Base-by-base conservation (phyloP, 2,797 vertebrate species). In the Synanceia verrucosa region DNA sequence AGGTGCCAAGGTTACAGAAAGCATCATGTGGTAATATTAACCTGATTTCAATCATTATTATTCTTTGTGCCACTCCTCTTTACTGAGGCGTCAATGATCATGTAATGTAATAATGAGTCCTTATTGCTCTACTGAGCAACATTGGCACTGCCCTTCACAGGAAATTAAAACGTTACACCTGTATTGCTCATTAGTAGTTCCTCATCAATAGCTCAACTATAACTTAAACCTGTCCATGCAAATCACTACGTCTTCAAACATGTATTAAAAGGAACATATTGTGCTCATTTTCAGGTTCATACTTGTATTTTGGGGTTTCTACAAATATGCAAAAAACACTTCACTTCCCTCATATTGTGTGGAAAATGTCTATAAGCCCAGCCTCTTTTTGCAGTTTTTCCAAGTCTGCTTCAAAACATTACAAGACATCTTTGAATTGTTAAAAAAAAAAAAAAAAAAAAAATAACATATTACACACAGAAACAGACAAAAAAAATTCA, bases 31-130 rank as follows among this genome's bases (percentile, higher is more conserved):
- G 48, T 34, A 66, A 73, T 74, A 76, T 81, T 78, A 81, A 77
- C 67, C 78, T 48, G 55, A 84, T 74, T 78, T 75, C 36, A 63
- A 23, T 86, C 80, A 81, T 91, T 85, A 80, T 69, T 57, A 87
- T 85, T 84, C 84, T 48, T 51, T 24, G 71, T 41, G 24, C 51
- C 39, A 34, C 18, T 50, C 67, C 21, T 58, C 55, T 76, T 67
- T 51, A 69, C 55, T 8, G 24, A 41, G 62, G 73, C 60, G 33
- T 87, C 79, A 52, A 31, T 58, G 85, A 80, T 77, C 80, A 78
- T 67, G 86, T 89, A 86, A 91, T 88, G 77, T 83, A 82, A 80
- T 81, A 86, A 89, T 78, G 76, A 79, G 82, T 43, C 78, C 65
- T 73, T 69, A 76, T 81, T 65, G 84, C 85, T 90, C 82, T 5